Conservation (phyloP, 2,888 invertebrate genomes). For the Nephrocerus scutellatus region DNA sequence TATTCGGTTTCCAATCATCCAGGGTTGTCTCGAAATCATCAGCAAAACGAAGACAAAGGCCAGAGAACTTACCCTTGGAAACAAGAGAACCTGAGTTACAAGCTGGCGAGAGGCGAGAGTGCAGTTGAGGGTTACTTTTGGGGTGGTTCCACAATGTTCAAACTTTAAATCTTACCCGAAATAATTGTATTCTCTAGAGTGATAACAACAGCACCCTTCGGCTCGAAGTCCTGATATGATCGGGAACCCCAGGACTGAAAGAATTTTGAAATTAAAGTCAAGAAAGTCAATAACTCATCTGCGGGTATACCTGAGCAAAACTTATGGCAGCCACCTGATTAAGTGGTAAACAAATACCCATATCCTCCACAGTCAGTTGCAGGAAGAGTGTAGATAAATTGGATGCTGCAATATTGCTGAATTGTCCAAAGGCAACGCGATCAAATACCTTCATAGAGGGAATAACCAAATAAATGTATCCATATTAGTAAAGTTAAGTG, state of each 20-base stretch:
- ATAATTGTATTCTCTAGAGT: slow-evolving; percentile 96
- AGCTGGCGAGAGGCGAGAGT: slow-evolving; percentile 50
- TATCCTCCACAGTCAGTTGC: slow-evolving; percentile 91
- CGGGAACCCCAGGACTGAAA: slow-evolving; percentile 59
- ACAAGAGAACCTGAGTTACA: slow-evolving; percentile 94
- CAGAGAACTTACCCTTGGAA: slow-evolving; percentile 84
- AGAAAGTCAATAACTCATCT: slow-evolving; percentile 2
- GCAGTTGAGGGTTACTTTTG: not conserved
- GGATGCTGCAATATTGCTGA: slow-evolving; percentile 69
- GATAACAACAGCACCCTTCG: slow-evolving; percentile 86
- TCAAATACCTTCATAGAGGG: slow-evolving; percentile 60
- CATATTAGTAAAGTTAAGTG: no score
- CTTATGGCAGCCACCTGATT: slow-evolving; percentile 68
- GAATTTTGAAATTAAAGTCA: slow-evolving; percentile 12
- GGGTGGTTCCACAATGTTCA: not conserved
- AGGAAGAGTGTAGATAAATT: slow-evolving; percentile 85
- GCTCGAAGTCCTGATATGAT: slow-evolving; percentile 66
- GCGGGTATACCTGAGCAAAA: no score
- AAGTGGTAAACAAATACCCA: slow-evolving; percentile 90
- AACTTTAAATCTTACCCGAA: slow-evolving; percentile 34
- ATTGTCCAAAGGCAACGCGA: slow-evolving; percentile 70
- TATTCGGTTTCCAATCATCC: slow-evolving; percentile 95
- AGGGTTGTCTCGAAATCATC: slow-evolving; percentile 95
- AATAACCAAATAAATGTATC: not conserved
- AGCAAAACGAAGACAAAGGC: slow-evolving; percentile 88